These are phyloP conservation scores for Patiria miniata DNA, from an alignment of 35 echinoderm and acorn worm species.

Conservation along the genomic window DNA sequence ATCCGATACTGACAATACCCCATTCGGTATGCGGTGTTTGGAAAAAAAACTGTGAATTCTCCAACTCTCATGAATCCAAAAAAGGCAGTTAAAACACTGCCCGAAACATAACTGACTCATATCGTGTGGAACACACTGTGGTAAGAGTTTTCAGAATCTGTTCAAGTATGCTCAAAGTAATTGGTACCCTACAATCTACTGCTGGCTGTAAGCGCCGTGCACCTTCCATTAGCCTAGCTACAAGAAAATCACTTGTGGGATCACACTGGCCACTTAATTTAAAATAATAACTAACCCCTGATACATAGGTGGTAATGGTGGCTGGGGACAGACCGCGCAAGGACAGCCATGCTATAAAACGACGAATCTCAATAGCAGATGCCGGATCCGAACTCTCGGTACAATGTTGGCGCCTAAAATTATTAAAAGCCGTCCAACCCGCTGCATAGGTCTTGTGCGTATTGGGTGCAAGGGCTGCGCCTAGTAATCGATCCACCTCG, in stretches of 20 bases:
- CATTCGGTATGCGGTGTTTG: neutral
- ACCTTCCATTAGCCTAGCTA: neutral
- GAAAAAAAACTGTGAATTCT: neutral
- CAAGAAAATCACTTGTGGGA: neutral
- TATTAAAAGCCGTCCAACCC: neutral
- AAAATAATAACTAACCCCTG: neutral
- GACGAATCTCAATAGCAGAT: too few relatives aligned
- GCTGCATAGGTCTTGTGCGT: neutral
- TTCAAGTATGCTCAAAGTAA: too few relatives aligned
- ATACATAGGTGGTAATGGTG: neutral
- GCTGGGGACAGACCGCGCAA: neutral
- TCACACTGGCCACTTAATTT: neutral
- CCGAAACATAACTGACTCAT: neutral
- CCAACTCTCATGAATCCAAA: constrained; percentile 10
- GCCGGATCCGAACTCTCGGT: too few relatives aligned
- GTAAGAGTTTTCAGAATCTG: too few relatives aligned
- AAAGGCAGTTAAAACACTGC: constrained; percentile 15
- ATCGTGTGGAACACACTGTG: neutral
- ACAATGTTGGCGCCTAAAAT: neutral
- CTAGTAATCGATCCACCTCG: neutral
- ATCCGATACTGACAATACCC: neutral
- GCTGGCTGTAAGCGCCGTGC: neutral
- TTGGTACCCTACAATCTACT: neutral
- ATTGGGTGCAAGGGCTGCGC: neutral
- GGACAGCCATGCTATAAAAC: neutral